Percentiles rank a stretch among this genome's conserved stretches.
phyloP scores from a whole-genome alignment of 1,140 invertebrate species.

The Thrips palmi region DNA sequence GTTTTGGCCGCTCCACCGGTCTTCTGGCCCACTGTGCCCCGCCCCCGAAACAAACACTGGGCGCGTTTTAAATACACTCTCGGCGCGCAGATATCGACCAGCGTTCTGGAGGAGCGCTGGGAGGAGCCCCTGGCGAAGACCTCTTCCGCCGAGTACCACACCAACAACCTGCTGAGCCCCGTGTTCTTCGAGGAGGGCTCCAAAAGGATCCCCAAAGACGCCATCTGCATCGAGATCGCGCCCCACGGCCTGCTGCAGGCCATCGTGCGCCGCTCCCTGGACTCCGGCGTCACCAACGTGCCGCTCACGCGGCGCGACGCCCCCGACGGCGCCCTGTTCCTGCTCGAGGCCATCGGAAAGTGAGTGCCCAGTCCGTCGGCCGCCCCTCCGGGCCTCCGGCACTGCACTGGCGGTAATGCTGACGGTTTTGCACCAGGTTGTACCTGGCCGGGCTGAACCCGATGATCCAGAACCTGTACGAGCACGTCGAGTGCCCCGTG shows the following conservation, averaged over 20 bases:
- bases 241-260: conserved; percentile 35
- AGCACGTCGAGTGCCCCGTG: conserved; percentile 29
- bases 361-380: too few relatives aligned
- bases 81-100: conserved; percentile 25
- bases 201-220: conserved; percentile 53
- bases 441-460: conserved; percentile 30
- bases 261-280: conserved; percentile 37
- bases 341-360: conserved; percentile 53
- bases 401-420: too few relatives aligned
- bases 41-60: too few relatives aligned
- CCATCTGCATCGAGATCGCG: conserved; percentile 47
- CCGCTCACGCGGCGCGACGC: conserved; percentile 57
- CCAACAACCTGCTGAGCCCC: conserved; percentile 36
- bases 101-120: conserved; percentile 33
- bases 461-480: conserved; percentile 25
- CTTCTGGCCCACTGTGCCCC: too few relatives aligned
- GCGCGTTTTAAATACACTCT: too few relatives aligned
- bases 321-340: conserved; percentile 45
- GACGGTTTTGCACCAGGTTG: too few relatives aligned
- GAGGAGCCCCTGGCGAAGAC: conserved; percentile 24
- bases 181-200: conserved; percentile 76
- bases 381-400: too few relatives aligned
- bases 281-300: conserved; percentile 41
- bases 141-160: conserved; percentile 38
- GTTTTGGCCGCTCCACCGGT: too few relatives aligned